Base-by-base conservation (phyloP, 2,113 vertebrate species). In the Triplophysa tibetana region DNA sequence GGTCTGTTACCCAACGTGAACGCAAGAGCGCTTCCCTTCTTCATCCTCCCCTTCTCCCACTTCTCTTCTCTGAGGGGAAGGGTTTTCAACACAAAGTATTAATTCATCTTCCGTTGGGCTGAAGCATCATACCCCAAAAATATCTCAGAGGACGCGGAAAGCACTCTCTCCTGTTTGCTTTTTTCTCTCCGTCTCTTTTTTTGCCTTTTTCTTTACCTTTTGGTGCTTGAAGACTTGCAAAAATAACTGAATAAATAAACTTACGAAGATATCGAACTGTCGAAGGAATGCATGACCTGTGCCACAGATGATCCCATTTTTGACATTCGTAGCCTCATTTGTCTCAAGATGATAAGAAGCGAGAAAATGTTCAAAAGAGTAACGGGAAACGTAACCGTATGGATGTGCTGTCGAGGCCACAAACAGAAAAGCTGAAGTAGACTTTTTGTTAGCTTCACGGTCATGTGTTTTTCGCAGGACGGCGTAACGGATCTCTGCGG, bases 1-100 rank as follows among this genome's bases (percentile, higher is more conserved):
- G 93, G 93, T 89, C 92, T 94, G 94, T 93, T 92, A 92, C 92
- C 90, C 92, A 94, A 93, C 92, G 94, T 94, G 94, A 95, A 93
- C 50, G 81, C 78, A 56, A 58, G 29, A 72, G 33, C 17, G 19
- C 62, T 41, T 2, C 50, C 79, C 73, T 84, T 68, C 41, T 73
- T 12, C 41, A 58, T 58, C 19, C 54, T 45, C 62, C 63, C 76
- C 82, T 52, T 60, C 52, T 67, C 60, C 10, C n/a, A 21, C 17
- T 26, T 45, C 64, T 12, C 64, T 9, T 4, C 16, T 90, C 87
- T 38, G 33, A 86, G 87, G 90, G 87, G 85, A 81, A 87, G 86
- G 91, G 88, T 88, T 88, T 89, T 84, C 91, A 88, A 88, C 88
- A 91, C 90, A 90, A 94, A 95, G 93, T 93, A 94, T 92, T 93